These are phyloP conservation scores for Drosophila elegans DNA, from an alignment of 1,140 invertebrate species.

Conservation along the genomic window DNA sequence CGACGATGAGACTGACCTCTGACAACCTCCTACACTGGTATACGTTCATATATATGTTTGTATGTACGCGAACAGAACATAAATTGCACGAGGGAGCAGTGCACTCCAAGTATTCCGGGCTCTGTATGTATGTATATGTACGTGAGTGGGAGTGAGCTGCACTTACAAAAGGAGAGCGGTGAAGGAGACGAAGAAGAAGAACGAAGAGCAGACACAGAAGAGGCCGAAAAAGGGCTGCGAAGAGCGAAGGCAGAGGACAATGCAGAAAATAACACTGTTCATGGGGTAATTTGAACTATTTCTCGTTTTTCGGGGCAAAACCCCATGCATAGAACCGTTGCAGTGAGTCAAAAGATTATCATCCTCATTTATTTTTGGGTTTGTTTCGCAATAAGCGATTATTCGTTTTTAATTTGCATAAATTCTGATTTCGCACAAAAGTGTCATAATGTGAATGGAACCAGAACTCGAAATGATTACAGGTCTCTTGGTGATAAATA, in stretches of 20 bases:
- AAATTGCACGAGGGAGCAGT: slow-evolving; percentile 74
- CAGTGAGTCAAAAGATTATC: slow-evolving; percentile 41
- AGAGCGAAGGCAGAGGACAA: slow-evolving; percentile 10
- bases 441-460: slow-evolving; percentile 27
- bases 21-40: slow-evolving; percentile 78
- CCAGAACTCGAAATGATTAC: slow-evolving; percentile 33
- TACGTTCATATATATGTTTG: slow-evolving; percentile 13
- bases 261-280: slow-evolving; percentile 42
- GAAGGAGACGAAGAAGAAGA: slow-evolving; percentile 6
- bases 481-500: slow-evolving; percentile 4
- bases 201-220: slow-evolving; percentile 5
- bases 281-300: slow-evolving; percentile 14
- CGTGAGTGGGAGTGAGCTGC: slow-evolving; percentile 37
- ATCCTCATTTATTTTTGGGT: slow-evolving; percentile 38
- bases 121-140: slow-evolving; percentile 17
- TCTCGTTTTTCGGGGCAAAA: slow-evolving; percentile 6
- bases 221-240: slow-evolving; percentile 34
- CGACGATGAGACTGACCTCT: slow-evolving; percentile 78
- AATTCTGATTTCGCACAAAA: slow-evolving; percentile 20
- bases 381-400: slow-evolving; percentile 38
- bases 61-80: slow-evolving; percentile 57
- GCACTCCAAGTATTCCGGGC: slow-evolving; percentile 66
- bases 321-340: slow-evolving; percentile 40
- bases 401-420: slow-evolving; percentile 24
- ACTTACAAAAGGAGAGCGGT: slow-evolving; percentile 11